These are phyloP conservation scores for Zosterops borbonicus DNA, from an alignment of 2,113 vertebrate species.

Conservation along the genomic window DNA sequence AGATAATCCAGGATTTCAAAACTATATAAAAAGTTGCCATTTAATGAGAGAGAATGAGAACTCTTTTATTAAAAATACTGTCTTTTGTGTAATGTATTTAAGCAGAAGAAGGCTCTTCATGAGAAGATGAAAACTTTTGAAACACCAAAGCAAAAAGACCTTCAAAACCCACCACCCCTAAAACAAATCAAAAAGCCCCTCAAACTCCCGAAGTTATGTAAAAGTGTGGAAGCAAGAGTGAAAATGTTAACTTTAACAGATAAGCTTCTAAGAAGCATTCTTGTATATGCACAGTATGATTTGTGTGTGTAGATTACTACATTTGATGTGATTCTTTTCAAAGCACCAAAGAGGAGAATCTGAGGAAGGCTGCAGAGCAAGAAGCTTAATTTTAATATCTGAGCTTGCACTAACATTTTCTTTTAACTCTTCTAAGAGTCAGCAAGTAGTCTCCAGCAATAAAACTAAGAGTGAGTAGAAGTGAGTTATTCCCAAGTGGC, in stretches of 20 bases:
- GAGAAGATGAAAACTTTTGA: not conserved
- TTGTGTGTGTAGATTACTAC: not conserved
- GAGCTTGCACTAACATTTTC: not conserved
- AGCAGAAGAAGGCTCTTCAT: not conserved
- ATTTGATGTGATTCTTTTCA: not conserved
- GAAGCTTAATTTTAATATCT: not conserved
- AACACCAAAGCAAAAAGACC: not conserved
- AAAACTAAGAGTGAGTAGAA: slow-evolving; percentile 18
- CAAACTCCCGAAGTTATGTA: not conserved
- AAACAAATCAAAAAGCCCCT: not conserved
- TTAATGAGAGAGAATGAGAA: not conserved
- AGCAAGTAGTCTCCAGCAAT: not conserved
- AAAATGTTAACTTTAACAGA: not conserved
- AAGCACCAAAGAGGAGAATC: not conserved
- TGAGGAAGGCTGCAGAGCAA: not conserved
- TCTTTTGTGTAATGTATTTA: not conserved
- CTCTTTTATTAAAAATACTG: not conserved
- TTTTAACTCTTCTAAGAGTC: not conserved
- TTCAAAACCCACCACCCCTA: not conserved
- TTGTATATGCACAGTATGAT: not conserved
- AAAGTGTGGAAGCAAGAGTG: not conserved
- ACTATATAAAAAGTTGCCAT: not conserved
- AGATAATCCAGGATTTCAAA: not conserved
- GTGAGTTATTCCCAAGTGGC: slow-evolving; percentile 11
- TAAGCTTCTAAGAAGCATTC: not conserved